Evolutionary conservation across 2,113 vertebrate genomes (phyloP), one percentile per base, ranked within the genome.

Genomic region (Conger conger): DNA sequence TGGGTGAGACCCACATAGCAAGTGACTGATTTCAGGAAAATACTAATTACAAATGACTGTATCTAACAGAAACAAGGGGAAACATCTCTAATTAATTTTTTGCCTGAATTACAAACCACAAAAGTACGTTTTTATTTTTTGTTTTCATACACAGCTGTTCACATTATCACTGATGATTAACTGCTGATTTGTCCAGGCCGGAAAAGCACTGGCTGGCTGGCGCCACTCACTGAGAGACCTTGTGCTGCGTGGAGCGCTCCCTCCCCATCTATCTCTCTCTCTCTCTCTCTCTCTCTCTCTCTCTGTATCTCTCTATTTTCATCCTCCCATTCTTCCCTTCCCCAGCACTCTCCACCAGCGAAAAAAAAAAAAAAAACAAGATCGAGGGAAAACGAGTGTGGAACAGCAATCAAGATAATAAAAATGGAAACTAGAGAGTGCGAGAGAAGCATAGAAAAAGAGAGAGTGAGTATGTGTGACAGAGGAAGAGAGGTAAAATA

Each of bases 1-100:
- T n/a, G n/a, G n/a, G n/a, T n/a, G n/a, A n/a, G n/a, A n/a, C n/a
- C n/a, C n/a, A n/a, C n/a, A n/a, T n/a, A n/a, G n/a, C n/a, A n/a
- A n/a, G n/a, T n/a, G n/a, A 85, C 77, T 57, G 63, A n/a, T 86
- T 91, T 88, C 42, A 80, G 87, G 88, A 87, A 83, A 85, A 85
- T 79, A 78, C 42, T 81, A 37, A 88, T 42, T 4, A 16, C 79
- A 85, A 86, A 42, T 88, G 80, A 82, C 80, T 76, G 88, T 87
- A 53, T 79, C 89, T 81, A 40, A 90, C 89, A 82, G 86, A 78
- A 57, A 80, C 20, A 40, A 35, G 33, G 38, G 38, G 35, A 81
- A 30, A 81, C 33, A 78, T 82, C 79, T 73, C 53, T 82, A 38
- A 36, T 82, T 68, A 13, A 8, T 50, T 50, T 42, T 54, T 45